Percentiles rank a stretch among this genome's conserved stretches.
Conservation (phyloP, 2,797 vertebrate species). For the Triplophysa bombifrons region DNA sequence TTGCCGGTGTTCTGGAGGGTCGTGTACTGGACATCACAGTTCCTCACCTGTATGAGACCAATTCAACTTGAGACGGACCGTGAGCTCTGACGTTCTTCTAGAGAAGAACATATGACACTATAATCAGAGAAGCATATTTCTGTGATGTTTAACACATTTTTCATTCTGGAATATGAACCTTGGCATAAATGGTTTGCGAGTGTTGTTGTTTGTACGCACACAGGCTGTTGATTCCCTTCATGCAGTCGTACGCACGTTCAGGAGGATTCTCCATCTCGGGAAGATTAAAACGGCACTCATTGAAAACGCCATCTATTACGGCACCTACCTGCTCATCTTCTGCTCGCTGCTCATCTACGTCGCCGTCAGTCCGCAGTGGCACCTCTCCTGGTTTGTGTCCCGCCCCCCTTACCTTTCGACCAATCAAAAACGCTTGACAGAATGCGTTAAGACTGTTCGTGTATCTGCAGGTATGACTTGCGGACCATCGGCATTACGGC, state of each 20-base stretch:
- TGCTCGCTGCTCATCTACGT: constrained; percentile 91
- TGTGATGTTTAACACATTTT: no score
- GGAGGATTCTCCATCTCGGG: constrained; percentile 89
- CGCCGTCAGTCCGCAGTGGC: constrained; percentile 83
- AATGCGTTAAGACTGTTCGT: background rate
- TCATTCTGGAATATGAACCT: no score
- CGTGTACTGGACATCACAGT: constrained; percentile 96
- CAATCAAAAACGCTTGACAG: constrained; percentile 11
- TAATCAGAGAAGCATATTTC: no score
- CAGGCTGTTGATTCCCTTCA: constrained; percentile 93
- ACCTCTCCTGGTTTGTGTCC: constrained; percentile 84
- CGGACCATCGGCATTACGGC: constrained; percentile 92
- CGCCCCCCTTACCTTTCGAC: background rate
- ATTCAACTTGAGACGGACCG: no score
- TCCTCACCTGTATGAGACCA: constrained; percentile 85
- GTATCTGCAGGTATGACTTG: constrained; percentile 79
- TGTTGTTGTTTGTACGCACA: background rate
- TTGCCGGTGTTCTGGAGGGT: constrained; percentile 96
- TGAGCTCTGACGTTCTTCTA: no score
- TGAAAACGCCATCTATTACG: constrained; percentile 95
- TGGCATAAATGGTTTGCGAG: no score
- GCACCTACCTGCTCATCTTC: constrained; percentile 93
- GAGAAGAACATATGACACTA: no score
- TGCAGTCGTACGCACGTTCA: constrained; percentile 93
- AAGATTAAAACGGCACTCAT: constrained; percentile 93